These are phyloP conservation scores for Arizona elegans DNA, from an alignment of 2,113 vertebrate species.

Conservation along the genomic window DNA sequence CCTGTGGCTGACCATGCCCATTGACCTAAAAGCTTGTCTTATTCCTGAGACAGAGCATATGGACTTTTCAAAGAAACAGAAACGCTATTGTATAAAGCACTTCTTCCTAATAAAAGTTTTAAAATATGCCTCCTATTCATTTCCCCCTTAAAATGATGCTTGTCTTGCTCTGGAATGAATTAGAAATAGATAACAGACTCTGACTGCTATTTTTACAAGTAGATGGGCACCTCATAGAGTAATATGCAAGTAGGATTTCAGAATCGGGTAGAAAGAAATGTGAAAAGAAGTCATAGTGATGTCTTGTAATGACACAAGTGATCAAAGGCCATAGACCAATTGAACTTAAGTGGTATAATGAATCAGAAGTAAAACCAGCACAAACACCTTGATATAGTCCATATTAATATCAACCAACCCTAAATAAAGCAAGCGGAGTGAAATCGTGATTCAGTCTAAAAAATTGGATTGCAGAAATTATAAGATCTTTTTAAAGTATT, in stretches of 20 bases:
- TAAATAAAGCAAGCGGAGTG: background rate
- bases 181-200: background rate
- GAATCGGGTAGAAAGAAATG: background rate
- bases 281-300: background rate
- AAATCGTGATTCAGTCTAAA: background rate
- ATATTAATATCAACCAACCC: slow-evolving; percentile 18
- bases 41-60: background rate
- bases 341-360: background rate
- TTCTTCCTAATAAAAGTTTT: background rate
- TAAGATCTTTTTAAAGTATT: background rate
- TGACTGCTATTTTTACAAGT: background rate
- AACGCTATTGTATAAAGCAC: background rate
- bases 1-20: background rate
- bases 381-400: background rate
- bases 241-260: background rate
- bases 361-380: background rate
- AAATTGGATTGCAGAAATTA: background rate
- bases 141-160: background rate
- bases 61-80: background rate
- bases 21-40: background rate
- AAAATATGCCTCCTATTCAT: background rate
- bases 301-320: background rate
- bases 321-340: background rate
- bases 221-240: background rate
- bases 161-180: background rate